Conservation (phyloP, 2,797 vertebrate species). For the Sebastes steindachneri region DNA sequence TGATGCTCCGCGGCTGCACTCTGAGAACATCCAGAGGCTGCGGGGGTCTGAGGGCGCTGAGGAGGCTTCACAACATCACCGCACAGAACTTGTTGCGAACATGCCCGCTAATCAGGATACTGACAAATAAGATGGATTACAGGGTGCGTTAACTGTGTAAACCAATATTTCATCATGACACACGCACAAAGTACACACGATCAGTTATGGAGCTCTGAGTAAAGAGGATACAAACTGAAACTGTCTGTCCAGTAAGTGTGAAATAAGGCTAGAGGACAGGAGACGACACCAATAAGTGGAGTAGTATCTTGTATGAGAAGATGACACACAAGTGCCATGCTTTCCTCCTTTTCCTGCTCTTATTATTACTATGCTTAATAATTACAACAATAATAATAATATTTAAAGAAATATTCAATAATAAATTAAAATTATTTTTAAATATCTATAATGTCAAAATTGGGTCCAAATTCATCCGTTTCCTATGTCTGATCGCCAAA, state of each 20-base stretch:
- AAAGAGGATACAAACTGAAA: neutral
- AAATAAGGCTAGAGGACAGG: slow-evolving; percentile 1
- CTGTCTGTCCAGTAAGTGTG: slow-evolving; percentile 5
- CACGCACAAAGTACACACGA: neutral
- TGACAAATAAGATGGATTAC: slow-evolving; percentile 69
- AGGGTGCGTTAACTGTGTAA: slow-evolving; percentile 37
- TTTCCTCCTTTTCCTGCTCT: neutral
- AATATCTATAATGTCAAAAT: neutral
- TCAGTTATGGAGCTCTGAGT: slow-evolving; percentile 3
- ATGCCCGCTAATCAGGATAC: slow-evolving; percentile 52
- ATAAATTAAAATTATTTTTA: too few relatives aligned
- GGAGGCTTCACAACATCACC: neutral
- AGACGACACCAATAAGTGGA: neutral
- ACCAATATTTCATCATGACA: slow-evolving; percentile 54
- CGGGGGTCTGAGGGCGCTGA: neutral
- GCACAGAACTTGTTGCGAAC: slow-evolving; percentile 8
- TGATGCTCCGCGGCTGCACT: neutral
- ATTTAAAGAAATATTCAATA: too few relatives aligned
- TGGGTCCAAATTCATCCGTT: neutral
- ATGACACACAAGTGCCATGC: neutral
- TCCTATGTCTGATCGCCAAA: too few relatives aligned
- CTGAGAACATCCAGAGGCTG: neutral
- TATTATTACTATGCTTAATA: too few relatives aligned
- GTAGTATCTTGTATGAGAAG: neutral
- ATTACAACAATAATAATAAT: neutral